These are phyloP conservation scores for Equus quagga DNA, from an alignment of 2,113 vertebrate species.

Conservation along the genomic window DNA sequence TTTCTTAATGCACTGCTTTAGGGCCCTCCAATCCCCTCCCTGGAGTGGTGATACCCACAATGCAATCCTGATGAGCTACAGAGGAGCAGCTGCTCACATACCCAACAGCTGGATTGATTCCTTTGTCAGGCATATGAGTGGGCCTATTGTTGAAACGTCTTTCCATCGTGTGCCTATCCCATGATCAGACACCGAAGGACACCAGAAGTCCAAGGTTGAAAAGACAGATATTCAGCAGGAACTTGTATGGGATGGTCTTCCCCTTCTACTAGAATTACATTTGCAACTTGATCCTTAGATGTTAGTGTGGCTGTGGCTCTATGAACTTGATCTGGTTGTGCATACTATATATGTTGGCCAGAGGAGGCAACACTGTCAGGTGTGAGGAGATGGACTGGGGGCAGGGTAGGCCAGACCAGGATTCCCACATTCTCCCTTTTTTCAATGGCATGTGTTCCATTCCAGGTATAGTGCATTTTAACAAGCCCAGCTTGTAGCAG, in stretches of 20 bases:
- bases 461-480: background rate
- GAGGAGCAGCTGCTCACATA: background rate
- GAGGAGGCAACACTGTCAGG: background rate
- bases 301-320: background rate
- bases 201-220: background rate
- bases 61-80: background rate
- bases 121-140: background rate
- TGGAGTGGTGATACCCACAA: background rate
- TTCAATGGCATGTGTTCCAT: background rate
- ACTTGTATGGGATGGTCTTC: background rate
- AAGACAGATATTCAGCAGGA: background rate
- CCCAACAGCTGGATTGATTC: background rate
- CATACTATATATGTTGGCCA: background rate
- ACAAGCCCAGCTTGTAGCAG: background rate
- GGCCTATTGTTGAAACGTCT: background rate
- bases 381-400: background rate
- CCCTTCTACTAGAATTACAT: background rate
- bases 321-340: background rate
- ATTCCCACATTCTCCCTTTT: background rate
- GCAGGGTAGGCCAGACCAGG: background rate
- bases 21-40: background rate
- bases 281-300: background rate
- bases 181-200: background rate
- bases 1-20: background rate
- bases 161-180: background rate